Evolutionary conservation across 2,113 vertebrate genomes (phyloP).

Genomic region (Prunella fulvescens): DNA sequence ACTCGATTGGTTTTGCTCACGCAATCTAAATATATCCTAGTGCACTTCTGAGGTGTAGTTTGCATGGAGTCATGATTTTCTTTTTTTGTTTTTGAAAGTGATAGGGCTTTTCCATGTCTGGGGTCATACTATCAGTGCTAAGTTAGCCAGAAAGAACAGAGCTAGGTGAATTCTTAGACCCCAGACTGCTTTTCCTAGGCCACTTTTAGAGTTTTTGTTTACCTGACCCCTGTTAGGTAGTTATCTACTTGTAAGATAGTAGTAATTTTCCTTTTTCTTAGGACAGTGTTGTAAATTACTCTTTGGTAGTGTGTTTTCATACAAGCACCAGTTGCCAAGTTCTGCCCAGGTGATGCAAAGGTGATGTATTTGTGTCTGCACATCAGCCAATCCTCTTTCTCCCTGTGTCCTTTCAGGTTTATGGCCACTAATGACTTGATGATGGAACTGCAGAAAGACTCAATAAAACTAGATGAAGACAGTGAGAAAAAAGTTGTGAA

Average conservation of each 20-base stretch:
- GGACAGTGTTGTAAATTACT: background rate
- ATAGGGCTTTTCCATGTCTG: background rate
- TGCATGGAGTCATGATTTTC: background rate
- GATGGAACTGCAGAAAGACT: conserved; percentile 95
- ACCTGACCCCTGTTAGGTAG: background rate
- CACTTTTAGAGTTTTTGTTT: background rate
- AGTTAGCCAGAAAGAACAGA: background rate
- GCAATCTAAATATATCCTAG: background rate
- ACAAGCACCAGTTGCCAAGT: background rate
- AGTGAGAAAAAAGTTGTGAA: conserved; percentile 91
- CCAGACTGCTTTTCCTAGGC: background rate
- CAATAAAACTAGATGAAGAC: conserved; percentile 93
- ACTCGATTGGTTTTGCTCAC: background rate
- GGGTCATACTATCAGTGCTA: background rate
- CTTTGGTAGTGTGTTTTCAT: background rate
- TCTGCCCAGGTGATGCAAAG: background rate
- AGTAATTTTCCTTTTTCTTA: background rate
- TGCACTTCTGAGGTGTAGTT: background rate
- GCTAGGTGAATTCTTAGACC: background rate
- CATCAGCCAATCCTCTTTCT: background rate
- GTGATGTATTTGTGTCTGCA: background rate
- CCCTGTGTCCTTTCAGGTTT: conserved; percentile 73
- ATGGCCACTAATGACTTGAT: conserved; percentile 98
- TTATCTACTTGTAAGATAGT: background rate
- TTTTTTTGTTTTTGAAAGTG: background rate